Base-by-base conservation (phyloP, 2,888 invertebrate species). In the Allophyes oxyacanthae region DNA sequence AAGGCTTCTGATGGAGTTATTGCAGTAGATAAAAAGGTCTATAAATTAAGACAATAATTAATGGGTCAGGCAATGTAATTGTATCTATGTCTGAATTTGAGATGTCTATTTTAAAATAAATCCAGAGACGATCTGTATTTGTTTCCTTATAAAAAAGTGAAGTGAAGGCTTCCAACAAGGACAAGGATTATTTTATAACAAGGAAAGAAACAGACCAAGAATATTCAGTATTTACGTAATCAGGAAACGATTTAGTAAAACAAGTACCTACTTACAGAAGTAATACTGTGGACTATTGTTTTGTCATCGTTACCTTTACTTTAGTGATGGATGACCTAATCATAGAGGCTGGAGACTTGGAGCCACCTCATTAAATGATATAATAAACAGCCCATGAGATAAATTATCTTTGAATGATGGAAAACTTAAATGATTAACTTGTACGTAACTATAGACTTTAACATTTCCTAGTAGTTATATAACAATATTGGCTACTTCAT, bases 401-500 rank as follows among this genome's bases (percentile, higher is more conserved):
- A 50, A 33, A 48, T 40, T 37, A 33, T 26, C 34, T 48, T 48
- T 40, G 11, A 30, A 42, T 20, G 51, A 57, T 43, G 38, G 30
- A 49, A 48, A 51, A 56, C 41, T 13, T 2, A 42, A 60, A 63
- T 54, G 13, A 70, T 56, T 41, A 53, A 45, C 36, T 52, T 51
- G 14, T 36, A 41, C 60, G 38, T 67, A 63, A 64, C 41, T 45
- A 33, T 48, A 40, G 14, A 49, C n/a, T n/a, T n/a, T n/a, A 40
- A 46, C 32, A 40, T 64, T 71, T 67, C 64, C 67, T 58, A 32
- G 56, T 14, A 32, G 32, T 70, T 67, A 67, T 46, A 33, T 71
- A 67, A 61, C 48, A 58, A 42, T 50, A 58, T 65, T 55, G 54
- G 44, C 38, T 53, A 25, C 40, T 40, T 6, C 13, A 53, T 60